These are phyloP conservation scores for Pantelozetes paolii DNA, from an alignment of 2,888 invertebrate genomes.

Conservation along the genomic window DNA sequence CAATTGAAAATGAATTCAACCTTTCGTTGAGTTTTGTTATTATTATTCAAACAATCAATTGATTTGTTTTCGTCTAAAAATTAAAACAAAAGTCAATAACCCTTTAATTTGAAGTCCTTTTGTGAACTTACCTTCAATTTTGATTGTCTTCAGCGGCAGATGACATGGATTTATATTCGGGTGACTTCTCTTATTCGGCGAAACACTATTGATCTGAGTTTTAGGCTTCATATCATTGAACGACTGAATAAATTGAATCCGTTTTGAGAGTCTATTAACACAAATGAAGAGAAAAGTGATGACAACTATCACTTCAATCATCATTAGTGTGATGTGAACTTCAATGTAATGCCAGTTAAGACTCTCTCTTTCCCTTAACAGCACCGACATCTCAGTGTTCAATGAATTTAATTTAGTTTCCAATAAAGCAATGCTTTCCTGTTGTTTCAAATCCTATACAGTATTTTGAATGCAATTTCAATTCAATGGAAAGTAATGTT, in stretches of 20 bases:
- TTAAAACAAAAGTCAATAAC: not conserved
- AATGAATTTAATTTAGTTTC: constrained; percentile 47
- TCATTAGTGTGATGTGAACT: constrained; percentile 51
- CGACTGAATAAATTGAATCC: not conserved
- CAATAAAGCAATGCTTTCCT: constrained; percentile 47
- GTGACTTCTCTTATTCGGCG: constrained; percentile 7
- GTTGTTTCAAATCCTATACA: constrained; percentile 49
- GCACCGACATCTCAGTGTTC: constrained; percentile 40
- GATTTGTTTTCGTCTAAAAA: not conserved
- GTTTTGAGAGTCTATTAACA: not conserved
- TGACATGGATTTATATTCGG: constrained; percentile 13
- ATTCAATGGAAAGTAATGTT: not conserved
- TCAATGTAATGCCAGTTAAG: constrained; percentile 48
- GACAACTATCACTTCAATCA: constrained; percentile 51
- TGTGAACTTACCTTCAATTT: constrained; percentile 12
- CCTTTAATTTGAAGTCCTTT: not conserved
- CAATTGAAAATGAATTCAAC: not conserved
- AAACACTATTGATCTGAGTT: not conserved
- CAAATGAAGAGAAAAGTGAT: constrained; percentile 49
- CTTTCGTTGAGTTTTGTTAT: not conserved
- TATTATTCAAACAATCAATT: not conserved
- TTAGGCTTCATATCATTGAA: not conserved
- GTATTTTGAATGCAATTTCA: too few relatives aligned
- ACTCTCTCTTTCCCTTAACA: constrained; percentile 46
- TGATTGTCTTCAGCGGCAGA: not conserved